Percentiles rank a stretch among this genome's conserved stretches.
phyloP scores from a whole-genome alignment of 1,140 invertebrate genomes.

The Acromyrmex heyeri region DNA sequence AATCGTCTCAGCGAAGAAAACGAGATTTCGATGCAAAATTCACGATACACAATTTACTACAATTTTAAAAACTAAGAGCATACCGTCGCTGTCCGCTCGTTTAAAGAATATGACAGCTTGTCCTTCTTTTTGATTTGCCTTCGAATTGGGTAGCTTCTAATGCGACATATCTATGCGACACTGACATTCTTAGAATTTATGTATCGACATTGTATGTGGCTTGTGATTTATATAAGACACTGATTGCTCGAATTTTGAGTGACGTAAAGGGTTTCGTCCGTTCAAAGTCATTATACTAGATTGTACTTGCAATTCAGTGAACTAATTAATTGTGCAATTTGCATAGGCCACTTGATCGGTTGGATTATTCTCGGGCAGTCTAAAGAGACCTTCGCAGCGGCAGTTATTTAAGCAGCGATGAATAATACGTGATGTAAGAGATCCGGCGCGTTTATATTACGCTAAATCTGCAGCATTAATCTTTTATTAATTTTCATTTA shows the following conservation, averaged over 20 bases:
- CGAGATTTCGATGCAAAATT: slow-evolving; percentile 11
- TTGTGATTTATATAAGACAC: background rate
- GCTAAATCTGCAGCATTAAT: background rate
- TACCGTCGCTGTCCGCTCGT: background rate
- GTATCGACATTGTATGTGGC: slow-evolving; percentile 2
- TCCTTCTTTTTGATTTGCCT: background rate
- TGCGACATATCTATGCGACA: slow-evolving; percentile 8
- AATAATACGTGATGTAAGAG: slow-evolving; percentile 25
- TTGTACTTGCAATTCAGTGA: slow-evolving; percentile 46
- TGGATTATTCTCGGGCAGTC: background rate
- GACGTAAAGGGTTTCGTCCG: background rate
- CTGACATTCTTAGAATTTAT: slow-evolving; percentile 23
- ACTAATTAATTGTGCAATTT: slow-evolving; percentile 45
- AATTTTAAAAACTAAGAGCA: slow-evolving; percentile 14
- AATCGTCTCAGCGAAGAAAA: background rate
- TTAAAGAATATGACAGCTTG: background rate
- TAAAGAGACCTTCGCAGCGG: slow-evolving; percentile 12
- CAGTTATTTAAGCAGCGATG: slow-evolving; percentile 31
- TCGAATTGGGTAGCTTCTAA: background rate
- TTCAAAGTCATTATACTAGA: slow-evolving; percentile 20
- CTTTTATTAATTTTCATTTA: background rate
- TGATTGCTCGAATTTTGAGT: background rate
- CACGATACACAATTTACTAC: background rate
- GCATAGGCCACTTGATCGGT: slow-evolving; percentile 8
- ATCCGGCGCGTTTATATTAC: background rate